Base-by-base conservation (phyloP, 1,140 invertebrate species). In the Leptoteleia sp. region DNA sequence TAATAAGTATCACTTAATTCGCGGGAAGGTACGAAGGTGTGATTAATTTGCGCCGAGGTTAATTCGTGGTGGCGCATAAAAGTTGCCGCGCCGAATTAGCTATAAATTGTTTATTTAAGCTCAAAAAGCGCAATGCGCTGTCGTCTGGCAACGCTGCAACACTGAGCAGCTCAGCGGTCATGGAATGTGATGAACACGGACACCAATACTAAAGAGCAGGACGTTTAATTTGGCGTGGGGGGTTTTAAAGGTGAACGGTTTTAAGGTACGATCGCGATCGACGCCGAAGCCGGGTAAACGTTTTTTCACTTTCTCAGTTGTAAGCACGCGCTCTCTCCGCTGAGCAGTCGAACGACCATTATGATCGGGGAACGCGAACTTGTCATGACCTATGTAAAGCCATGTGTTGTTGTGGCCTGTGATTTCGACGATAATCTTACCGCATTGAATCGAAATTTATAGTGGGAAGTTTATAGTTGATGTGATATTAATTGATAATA, bases 231-330 rank as follows among this genome's bases (percentile, higher is more conserved):
- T 52, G 45, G 62, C 62, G 62, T 64, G n/a, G 62, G 62, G 62
- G 62, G 48, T 52, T 50, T 65, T 54, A 65, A 65, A 65, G 62
- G 62, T 67, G 62, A 67, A 47, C 62, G 62, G 62, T 55, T 67
- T 67, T 50, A 47, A 67, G 48, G 62, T 45, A 55, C 50, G 61
- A 54, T 65, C 61, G 61, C 61, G 48, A 65, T 65, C 61, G 47
- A 62, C 25, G 59, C 19, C 43, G 13, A 50, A 52, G 35, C 47
- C 35, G 61, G 47, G 37, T 65, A 50, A 62, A 62, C 59, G 59
- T 48, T 65, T 52, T 19, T 37, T 17, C 61, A 33, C 37, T 50
- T 65, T 52, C 47, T 29, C 48, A 65, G 61, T 65, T 65, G 37
- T 11, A 54, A 65, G 48, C 61, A 43, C 62, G 62, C 50, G 62